phyloP scores from a whole-genome alignment of 37 sponge, comb jelly and placozoan species.

The Beroe ovata region DNA sequence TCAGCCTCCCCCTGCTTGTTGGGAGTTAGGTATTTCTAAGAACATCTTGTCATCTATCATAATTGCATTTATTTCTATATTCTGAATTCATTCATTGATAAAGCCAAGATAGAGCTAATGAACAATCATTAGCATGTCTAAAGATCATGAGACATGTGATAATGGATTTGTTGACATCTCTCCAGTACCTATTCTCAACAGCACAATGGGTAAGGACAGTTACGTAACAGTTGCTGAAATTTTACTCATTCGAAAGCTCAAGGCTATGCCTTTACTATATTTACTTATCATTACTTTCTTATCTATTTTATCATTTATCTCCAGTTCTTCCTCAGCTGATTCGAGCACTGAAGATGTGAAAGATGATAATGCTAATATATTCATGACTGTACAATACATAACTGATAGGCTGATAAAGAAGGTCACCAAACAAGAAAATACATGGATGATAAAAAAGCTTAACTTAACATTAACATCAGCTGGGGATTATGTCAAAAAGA shows the following conservation, averaged over 20 bases:
- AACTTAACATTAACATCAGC: not conserved
- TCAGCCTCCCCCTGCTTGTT: too few relatives aligned
- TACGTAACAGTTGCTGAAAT: not conserved
- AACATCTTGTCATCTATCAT: too few relatives aligned
- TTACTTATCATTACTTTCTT: not conserved
- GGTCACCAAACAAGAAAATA: constrained; percentile 7
- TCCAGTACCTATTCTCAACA: constrained; percentile 9
- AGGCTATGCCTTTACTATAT: too few relatives aligned
- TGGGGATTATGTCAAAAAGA: constrained; percentile 43
- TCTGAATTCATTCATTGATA: too few relatives aligned
- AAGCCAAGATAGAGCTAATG: too few relatives aligned
- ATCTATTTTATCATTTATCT: not conserved
- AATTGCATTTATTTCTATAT: too few relatives aligned
- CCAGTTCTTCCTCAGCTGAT: not conserved
- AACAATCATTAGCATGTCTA: constrained; percentile 28
- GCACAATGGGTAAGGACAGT: constrained; percentile 12
- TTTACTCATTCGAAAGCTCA: not conserved
- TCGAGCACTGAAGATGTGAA: not conserved
- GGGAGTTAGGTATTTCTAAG: too few relatives aligned
- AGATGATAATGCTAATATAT: not conserved
- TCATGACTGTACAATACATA: constrained; percentile 30
- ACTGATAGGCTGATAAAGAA: constrained; percentile 36
- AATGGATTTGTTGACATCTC: not conserved
- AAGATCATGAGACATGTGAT: not conserved
- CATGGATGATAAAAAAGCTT: constrained; percentile 33